A percentile compares a stretch with the other conserved stretches of the same genome.
phyloP scores from a whole-genome alignment of 2,797 vertebrate genomes.

The Sebastes miniatus region DNA sequence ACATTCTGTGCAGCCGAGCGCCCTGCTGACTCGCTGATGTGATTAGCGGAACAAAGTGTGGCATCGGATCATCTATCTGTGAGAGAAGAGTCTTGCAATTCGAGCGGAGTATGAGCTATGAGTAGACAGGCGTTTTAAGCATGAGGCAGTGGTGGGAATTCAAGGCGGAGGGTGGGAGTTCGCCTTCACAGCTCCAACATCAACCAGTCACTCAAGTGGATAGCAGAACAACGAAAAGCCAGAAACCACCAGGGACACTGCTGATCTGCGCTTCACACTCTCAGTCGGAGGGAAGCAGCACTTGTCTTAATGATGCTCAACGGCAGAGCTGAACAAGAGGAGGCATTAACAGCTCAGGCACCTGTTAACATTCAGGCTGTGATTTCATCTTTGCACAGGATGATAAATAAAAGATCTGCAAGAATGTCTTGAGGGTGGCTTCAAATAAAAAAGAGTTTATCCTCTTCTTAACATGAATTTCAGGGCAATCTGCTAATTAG shows the following conservation, averaged over 20 bases:
- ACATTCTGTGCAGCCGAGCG: conserved; percentile 32
- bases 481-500: neutral
- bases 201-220: conserved; percentile 36
- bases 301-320: conserved; percentile 32
- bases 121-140: conserved; percentile 24
- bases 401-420: neutral
- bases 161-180: conserved; percentile 4
- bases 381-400: neutral
- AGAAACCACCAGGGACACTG: conserved; percentile 15
- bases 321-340: conserved; percentile 11
- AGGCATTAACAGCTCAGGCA: conserved; percentile 17
- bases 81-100: conserved; percentile 36
- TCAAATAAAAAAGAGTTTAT: neutral
- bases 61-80: conserved; percentile 29
- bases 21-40: conserved; percentile 48
- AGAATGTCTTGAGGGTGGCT: neutral
- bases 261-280: conserved; percentile 29
- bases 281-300: conserved; percentile 9
- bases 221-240: conserved; percentile 3
- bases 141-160: conserved; percentile 8
- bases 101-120: conserved; percentile 35
- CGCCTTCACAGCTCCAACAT: conserved; percentile 8
- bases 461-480: neutral
- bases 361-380: conserved; percentile 16
- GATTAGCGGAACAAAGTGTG: conserved; percentile 57